These are phyloP conservation scores for Botia kubotai DNA, from an alignment of 2,797 vertebrate genomes.

Conservation along the genomic window DNA sequence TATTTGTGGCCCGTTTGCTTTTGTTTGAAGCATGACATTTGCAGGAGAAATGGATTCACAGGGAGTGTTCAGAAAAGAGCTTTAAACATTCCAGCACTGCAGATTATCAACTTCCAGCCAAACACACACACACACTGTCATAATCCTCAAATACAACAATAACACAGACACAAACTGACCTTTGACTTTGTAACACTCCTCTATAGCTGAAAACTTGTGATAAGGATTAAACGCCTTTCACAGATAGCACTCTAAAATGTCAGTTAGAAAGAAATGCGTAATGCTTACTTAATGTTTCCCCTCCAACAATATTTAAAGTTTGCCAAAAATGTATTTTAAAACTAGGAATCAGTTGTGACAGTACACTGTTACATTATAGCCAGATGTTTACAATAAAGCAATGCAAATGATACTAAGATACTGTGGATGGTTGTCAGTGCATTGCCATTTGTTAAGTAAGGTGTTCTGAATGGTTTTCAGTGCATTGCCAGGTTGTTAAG, in stretches of 20 bases:
- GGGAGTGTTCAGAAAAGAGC: conserved; percentile 54
- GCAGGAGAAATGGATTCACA: conserved; percentile 54
- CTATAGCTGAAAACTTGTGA: not conserved
- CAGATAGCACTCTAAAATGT: not conserved
- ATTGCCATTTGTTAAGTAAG: too few relatives aligned
- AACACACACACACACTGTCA: conserved; percentile 15
- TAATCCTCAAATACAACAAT: not conserved
- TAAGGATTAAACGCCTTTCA: not conserved
- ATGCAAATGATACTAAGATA: too few relatives aligned
- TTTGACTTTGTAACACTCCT: not conserved
- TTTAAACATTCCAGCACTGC: conserved; percentile 54
- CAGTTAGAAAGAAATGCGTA: not conserved
- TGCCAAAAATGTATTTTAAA: too few relatives aligned
- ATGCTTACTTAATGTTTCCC: not conserved
- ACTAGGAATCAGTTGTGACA: too few relatives aligned
- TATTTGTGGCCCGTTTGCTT: conserved; percentile 46
- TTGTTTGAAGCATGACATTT: conserved; percentile 64
- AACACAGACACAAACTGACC: not conserved
- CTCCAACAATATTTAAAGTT: too few relatives aligned
- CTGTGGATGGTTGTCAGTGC: too few relatives aligned
- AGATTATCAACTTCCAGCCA: conserved; percentile 56
- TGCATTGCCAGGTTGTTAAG: too few relatives aligned
- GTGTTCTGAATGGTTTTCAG: too few relatives aligned
- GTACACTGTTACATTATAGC: too few relatives aligned
- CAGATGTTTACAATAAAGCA: too few relatives aligned